These are phyloP conservation scores for Drosophila tropicalis DNA, from an alignment of 1,140 invertebrate species.

Conservation along the genomic window DNA sequence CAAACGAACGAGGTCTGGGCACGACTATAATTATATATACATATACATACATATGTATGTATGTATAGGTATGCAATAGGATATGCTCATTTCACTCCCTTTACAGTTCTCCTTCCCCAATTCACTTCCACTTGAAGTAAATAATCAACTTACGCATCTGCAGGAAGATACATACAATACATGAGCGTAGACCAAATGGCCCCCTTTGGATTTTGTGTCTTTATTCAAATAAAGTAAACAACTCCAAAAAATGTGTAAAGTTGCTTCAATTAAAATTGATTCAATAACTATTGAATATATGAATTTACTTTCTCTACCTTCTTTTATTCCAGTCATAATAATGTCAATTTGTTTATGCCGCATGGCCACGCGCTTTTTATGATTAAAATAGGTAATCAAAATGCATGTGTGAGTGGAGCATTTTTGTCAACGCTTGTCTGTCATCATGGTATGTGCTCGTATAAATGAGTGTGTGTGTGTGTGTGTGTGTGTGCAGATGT, in stretches of 20 bases:
- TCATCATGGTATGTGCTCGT: background rate
- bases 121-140: conserved; percentile 41
- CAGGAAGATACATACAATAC: conserved; percentile 29
- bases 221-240: background rate
- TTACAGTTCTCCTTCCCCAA: too few species aligned
- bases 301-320: background rate
- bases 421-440: conserved; percentile 12
- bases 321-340: conserved; percentile 35
- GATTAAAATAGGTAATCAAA: conserved; percentile 69
- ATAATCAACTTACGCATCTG: conserved; percentile 75
- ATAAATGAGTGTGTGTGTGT: background rate
- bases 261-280: background rate
- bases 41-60: background rate
- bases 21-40: conserved; percentile 62
- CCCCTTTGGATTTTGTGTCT: background rate
- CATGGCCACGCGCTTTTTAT: conserved; percentile 73
- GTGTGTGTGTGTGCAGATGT: conserved; percentile 3
- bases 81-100: conserved; percentile 24
- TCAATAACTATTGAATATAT: background rate
- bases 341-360: conserved; percentile 63
- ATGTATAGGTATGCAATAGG: conserved; percentile 24
- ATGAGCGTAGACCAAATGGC: background rate
- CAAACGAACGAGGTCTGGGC: conserved; percentile 39
- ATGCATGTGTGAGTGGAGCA: conserved; percentile 31
- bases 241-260: background rate